These are phyloP conservation scores for Eulemur coronatus DNA, from an alignment of 2,797 vertebrate species.

Conservation along the genomic window DNA sequence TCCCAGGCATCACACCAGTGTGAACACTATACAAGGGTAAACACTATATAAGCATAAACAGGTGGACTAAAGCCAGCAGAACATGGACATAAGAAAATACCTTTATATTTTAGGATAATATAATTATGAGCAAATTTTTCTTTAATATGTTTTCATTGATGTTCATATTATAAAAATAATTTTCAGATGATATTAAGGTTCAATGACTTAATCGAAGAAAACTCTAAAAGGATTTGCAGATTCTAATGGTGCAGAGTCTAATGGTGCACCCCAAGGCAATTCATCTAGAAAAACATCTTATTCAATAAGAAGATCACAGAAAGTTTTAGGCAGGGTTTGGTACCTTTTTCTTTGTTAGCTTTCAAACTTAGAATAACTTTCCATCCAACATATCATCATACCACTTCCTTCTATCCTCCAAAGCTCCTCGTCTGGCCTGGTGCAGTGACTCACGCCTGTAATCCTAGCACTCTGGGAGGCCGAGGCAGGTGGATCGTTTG, in stretches of 20 bases:
- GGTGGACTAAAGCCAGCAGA: neutral
- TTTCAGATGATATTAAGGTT: conserved; percentile 11
- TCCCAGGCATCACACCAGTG: neutral
- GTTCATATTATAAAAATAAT: conserved; percentile 9
- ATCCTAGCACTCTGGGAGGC: too few species aligned
- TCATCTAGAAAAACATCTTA: neutral
- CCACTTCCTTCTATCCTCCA: neutral
- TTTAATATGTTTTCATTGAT: neutral
- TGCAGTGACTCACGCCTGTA: too few species aligned
- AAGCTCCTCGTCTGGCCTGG: neutral
- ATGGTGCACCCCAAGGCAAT: neutral
- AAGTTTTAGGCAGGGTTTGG: neutral
- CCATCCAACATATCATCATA: neutral
- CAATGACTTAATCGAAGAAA: neutral
- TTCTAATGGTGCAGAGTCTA: neutral
- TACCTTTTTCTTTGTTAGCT: neutral
- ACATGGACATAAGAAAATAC: neutral
- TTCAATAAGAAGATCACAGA: neutral
- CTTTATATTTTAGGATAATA: neutral
- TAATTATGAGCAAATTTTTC: neutral
- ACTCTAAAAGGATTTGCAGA: neutral
- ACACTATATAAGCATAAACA: neutral
- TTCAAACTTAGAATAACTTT: conserved; percentile 36
- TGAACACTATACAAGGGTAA: neutral
- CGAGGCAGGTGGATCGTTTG: too few species aligned